These are phyloP conservation scores for Eulithis prunata DNA, from an alignment of 2,888 invertebrate genomes.

Conservation along the genomic window DNA sequence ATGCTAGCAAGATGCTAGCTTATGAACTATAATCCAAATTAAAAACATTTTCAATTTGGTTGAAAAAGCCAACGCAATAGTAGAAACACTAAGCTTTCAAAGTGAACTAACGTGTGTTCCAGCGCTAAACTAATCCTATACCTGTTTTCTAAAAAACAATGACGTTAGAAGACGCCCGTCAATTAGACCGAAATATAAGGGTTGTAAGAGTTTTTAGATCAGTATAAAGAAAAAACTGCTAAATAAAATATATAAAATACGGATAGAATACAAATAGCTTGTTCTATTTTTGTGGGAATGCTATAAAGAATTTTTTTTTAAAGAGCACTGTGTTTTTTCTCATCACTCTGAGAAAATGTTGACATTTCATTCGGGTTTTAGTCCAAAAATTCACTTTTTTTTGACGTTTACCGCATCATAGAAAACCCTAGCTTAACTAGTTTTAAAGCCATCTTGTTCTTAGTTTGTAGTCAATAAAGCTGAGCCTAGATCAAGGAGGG, in stretches of 20 bases:
- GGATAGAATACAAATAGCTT: too few relatives aligned
- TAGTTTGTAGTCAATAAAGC: constrained; percentile 28
- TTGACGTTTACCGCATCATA: neutral
- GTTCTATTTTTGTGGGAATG: too few relatives aligned
- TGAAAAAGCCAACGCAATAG: constrained; percentile 9
- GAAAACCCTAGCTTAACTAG: constrained; percentile 11
- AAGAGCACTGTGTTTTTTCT: too few relatives aligned
- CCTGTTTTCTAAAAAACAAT: neutral
- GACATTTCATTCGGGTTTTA: too few relatives aligned
- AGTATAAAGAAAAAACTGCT: too few relatives aligned
- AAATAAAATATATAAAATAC: too few relatives aligned
- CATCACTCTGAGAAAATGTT: too few relatives aligned
- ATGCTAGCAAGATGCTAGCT: too few relatives aligned
- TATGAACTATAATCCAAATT: neutral
- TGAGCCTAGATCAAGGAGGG: constrained; percentile 20
- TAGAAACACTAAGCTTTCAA: constrained; percentile 12
- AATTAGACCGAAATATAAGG: too few relatives aligned
- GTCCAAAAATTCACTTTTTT: too few relatives aligned
- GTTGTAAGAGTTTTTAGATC: too few relatives aligned
- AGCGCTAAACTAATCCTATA: constrained; percentile 12
- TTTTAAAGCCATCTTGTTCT: constrained; percentile 24
- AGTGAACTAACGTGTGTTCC: constrained; percentile 18
- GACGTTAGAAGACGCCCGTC: neutral
- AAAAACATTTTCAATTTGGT: neutral
- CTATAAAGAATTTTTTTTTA: too few relatives aligned